phyloP scores from a whole-genome alignment of 1,140 invertebrate genomes.

The Lordiphosa stackelbergi region DNA sequence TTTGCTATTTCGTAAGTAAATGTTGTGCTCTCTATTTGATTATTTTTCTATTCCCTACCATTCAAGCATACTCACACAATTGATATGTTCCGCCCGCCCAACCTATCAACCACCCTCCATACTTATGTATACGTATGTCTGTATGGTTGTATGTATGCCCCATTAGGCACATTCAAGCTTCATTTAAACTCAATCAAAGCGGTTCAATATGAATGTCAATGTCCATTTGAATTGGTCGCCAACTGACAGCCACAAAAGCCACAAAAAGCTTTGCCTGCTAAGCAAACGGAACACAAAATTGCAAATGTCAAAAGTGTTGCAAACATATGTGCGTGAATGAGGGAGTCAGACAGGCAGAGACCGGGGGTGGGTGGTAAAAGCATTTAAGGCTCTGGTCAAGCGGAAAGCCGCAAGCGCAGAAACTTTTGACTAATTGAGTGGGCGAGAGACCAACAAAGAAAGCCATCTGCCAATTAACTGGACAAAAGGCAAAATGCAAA shows the following conservation, averaged over 20 bases:
- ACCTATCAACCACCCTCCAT: no score
- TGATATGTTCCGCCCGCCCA: no score
- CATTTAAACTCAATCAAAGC: slow-evolving; percentile 66
- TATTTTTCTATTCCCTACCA: no score
- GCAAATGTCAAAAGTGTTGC: slow-evolving; percentile 42
- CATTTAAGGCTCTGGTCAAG: slow-evolving; percentile 28
- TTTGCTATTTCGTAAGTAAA: no score
- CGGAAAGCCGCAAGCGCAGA: slow-evolving; percentile 41
- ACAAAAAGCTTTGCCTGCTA: slow-evolving; percentile 44
- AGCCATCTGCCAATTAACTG: slow-evolving; percentile 46
- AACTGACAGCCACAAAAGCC: slow-evolving; percentile 59
- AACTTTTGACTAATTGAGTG: slow-evolving; percentile 61
- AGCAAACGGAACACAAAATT: slow-evolving; percentile 49
- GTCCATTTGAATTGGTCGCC: slow-evolving; percentile 56
- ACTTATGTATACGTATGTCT: no score
- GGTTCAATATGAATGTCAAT: slow-evolving; percentile 42
- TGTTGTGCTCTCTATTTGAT: no score
- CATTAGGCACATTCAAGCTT: slow-evolving; percentile 50
- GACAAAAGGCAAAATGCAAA: slow-evolving; percentile 9
- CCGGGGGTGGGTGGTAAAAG: slow-evolving; percentile 5
- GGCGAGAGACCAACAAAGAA: slow-evolving; percentile 14
- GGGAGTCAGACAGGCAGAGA: neutral
- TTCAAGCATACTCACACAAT: no score
- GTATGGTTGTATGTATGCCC: slow-evolving; percentile 1
- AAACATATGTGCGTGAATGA: slow-evolving; percentile 10